Evolutionary conservation across 64 coral and sea anemone species (phyloP), one percentile per base, ranked within the genome.

Genomic region (Trachythela sp.): DNA sequence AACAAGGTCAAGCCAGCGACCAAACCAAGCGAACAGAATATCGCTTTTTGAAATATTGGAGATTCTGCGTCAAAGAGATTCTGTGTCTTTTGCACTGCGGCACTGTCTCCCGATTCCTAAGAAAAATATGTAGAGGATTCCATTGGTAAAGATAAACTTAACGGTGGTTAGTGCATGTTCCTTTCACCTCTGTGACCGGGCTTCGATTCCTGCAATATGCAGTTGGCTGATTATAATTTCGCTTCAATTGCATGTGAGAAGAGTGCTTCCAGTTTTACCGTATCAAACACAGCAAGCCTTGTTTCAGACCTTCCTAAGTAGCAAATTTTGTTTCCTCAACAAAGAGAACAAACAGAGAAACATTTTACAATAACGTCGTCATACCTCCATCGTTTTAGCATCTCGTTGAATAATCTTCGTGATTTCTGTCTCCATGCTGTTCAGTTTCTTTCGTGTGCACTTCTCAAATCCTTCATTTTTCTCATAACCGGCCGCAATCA

Each of bases 351-450:
- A n/a, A n/a, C n/a, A n/a, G n/a, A n/a, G n/a, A n/a, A n/a, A n/a
- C n/a, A n/a, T n/a, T n/a, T n/a, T n/a, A n/a, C n/a, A n/a, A 45
- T 6, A 11, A 45, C 4, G 42, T 45, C 18, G 13, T 18, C 15
- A 80, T 93, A 99, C 96, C 88, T 99, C 96, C 96, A 99, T 99
- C 3, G 96, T 99, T 84, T 93, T 88, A 2, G 93, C 96, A 33
- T 89, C 80, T 8, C 86, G 14, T 48, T 99, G 96, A 9, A 99
- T 99, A 39, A 95, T 94, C 10, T 83, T 60, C 2, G 96, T 99
- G 26, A 99, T 99, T 39, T 99, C 91, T 9, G 96, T 99, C 72
- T 99, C 96, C 96, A 99, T 99, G 45, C 96, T 95, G 89, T 99
- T 99, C 22, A 99, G 41, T 42, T 95, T 94, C 72, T 99, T 94